Evolutionary conservation across 2,113 vertebrate genomes (phyloP), one percentile per base, ranked within the genome.

Genomic region (Dolichallabes microphthalmus): DNA sequence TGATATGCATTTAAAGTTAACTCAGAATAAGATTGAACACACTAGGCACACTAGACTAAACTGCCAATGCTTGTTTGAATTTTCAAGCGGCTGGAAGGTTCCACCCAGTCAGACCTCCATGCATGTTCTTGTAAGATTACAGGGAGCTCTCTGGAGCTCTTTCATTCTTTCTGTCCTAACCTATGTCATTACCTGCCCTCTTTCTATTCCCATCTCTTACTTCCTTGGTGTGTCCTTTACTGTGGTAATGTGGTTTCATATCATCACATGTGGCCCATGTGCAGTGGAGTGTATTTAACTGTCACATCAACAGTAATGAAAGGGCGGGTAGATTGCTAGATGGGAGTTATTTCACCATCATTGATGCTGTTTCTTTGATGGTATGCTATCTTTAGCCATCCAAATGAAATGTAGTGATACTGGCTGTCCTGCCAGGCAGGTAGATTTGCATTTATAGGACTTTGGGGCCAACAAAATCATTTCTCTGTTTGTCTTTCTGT

Each of bases 101-200:
- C 45, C 83, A 79, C 75, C 82, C 82, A 60, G 66, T 73, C 25
- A 30, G 52, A 73, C 66, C 12, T 39, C 60, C 58, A 63, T 75
- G 69, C 30, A 8, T 76, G 79, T 39, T 82, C 57, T 86, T 82
- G 66, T 57, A 75, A 66, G 60, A 86, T 86, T 86, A 86, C 25
- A 82, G 78, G 57, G 85, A 35, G 78, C 64, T 61, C 78, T 55
- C 57, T 25, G 35, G 0, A 35, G 55, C 74, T 71, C 75, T 82
- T 55, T 71, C 53, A 32, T 17, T 79, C 63, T 75, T 55, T 82
- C 71, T 64, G 53, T 66, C 66, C 58, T 50, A 73, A 64, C 52
- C 85, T 86, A 64, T 86, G 53, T 85, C 63, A 85, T 88, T 87
- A 87, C 64, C 74, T 74, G 17, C 27, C 73, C 55, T 55, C 82